Conservation (phyloP, 2,888 invertebrate species). For the Disparrhopalites patrizii region DNA sequence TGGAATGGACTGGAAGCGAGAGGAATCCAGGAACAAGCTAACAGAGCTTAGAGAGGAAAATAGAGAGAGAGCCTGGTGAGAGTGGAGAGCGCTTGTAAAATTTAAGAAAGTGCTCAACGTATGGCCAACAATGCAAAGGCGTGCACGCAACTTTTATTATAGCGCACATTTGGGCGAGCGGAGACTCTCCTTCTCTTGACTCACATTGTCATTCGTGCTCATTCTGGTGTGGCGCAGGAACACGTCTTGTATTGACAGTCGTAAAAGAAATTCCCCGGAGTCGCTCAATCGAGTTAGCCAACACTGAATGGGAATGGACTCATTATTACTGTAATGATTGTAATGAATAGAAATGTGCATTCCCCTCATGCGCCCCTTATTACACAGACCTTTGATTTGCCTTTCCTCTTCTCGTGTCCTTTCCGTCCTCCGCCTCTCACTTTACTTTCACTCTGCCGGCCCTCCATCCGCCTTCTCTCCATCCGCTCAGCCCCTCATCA, state of each 20-base stretch:
- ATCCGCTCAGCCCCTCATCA: not conserved
- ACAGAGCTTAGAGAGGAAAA: too few relatives aligned
- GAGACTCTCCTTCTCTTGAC: not conserved
- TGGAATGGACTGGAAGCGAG: too few relatives aligned
- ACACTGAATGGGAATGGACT: conserved; percentile 14
- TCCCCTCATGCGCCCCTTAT: conserved; percentile 11
- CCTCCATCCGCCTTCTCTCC: not conserved
- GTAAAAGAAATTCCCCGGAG: not conserved
- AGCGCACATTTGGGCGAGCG: too few relatives aligned
- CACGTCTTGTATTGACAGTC: conserved; percentile 7
- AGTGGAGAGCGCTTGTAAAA: too few relatives aligned
- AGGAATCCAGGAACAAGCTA: too few relatives aligned
- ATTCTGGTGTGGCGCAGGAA: not conserved
- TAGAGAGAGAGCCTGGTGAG: too few relatives aligned
- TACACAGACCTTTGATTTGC: conserved; percentile 9
- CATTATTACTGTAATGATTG: conserved; percentile 11
- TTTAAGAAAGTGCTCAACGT: not conserved
- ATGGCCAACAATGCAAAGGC: not conserved
- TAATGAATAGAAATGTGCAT: conserved; percentile 14
- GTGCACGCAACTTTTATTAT: not conserved
- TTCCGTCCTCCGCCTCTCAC: too few relatives aligned
- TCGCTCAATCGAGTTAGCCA: not conserved
- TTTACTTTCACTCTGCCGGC: too few relatives aligned
- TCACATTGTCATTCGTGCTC: conserved; percentile 1
- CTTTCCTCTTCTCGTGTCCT: too few relatives aligned